Percentiles rank a stretch among this genome's conserved stretches.
Conservation (phyloP, 2,888 invertebrate species). For the Sesia apiformis region DNA sequence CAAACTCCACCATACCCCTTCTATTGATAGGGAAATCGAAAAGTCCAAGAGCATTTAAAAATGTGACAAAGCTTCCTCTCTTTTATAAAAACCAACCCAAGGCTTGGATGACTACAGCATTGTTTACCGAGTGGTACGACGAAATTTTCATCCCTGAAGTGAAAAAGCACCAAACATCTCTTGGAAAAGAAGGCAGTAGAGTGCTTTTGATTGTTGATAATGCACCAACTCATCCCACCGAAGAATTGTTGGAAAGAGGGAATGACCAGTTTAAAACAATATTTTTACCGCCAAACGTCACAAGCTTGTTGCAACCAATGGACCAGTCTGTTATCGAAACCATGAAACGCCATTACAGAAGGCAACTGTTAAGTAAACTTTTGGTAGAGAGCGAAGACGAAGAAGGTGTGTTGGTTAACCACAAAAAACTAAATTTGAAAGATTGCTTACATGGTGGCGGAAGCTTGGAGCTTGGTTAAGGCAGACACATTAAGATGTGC, state of each 20-base stretch:
- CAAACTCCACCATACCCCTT: too few species aligned
- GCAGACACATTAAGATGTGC: slow-evolving; percentile 14
- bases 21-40: too few species aligned
- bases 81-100: slow-evolving; percentile 10
- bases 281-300: slow-evolving; percentile 15
- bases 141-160: too few species aligned
- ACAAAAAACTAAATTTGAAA: slow-evolving; percentile 6
- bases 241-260: slow-evolving; percentile 1
- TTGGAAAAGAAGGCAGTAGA: slow-evolving; percentile 11
- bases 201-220: slow-evolving; percentile 13
- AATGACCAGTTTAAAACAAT: slow-evolving; percentile 12
- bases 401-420: slow-evolving; percentile 8
- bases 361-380: slow-evolving; percentile 10
- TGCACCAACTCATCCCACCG: slow-evolving; percentile 5
- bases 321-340: slow-evolving; percentile 12
- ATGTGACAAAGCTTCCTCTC: too few species aligned
- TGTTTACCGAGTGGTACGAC: too few species aligned
- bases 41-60: too few species aligned
- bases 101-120: slow-evolving; percentile 11
- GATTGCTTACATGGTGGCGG: slow-evolving; percentile 8
- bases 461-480: slow-evolving; percentile 12
- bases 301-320: too few species aligned
- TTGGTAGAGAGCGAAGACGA: slow-evolving; percentile 11
- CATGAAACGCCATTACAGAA: slow-evolving; percentile 14
- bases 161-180: too few species aligned